Percentiles rank a stretch among this genome's conserved stretches.
Conservation (phyloP, 2,113 vertebrate species). For the Mohoua ochrocephala region DNA sequence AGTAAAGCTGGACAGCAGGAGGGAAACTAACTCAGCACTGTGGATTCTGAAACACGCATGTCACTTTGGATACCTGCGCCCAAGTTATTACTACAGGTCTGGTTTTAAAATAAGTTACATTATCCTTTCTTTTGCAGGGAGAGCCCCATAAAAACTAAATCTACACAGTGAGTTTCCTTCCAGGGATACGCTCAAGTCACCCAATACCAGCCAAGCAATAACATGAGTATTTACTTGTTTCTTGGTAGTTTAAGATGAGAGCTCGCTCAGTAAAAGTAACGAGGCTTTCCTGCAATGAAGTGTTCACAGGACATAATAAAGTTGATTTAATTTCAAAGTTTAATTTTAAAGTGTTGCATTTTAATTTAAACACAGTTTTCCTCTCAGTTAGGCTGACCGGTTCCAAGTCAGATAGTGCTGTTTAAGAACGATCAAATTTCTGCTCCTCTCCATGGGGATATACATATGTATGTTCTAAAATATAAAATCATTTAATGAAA, state of each 20-base stretch:
- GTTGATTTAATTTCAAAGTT: background rate
- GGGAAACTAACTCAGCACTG: background rate
- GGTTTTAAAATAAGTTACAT: background rate
- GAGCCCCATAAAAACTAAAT: background rate
- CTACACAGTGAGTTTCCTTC: background rate
- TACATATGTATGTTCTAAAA: background rate
- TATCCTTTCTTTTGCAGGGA: background rate
- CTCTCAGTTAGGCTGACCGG: background rate
- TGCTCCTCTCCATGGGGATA: background rate
- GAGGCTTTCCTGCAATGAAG: background rate
- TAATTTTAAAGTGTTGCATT: background rate
- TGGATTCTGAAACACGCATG: background rate
- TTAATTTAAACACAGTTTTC: background rate
- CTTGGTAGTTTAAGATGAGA: background rate
- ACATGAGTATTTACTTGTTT: background rate
- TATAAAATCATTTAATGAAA: background rate
- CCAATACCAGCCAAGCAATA: background rate
- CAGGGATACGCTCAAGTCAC: background rate
- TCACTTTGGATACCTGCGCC: rapidly evolving
- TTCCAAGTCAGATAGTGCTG: background rate
- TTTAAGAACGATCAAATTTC: background rate
- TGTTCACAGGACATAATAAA: background rate
- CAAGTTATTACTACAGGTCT: background rate
- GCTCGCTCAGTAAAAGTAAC: background rate
- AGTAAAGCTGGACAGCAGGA: background rate